These are phyloP conservation scores for Xenopus laevis DNA, from an alignment of 2,113 vertebrate genomes.

Conservation along the genomic window DNA sequence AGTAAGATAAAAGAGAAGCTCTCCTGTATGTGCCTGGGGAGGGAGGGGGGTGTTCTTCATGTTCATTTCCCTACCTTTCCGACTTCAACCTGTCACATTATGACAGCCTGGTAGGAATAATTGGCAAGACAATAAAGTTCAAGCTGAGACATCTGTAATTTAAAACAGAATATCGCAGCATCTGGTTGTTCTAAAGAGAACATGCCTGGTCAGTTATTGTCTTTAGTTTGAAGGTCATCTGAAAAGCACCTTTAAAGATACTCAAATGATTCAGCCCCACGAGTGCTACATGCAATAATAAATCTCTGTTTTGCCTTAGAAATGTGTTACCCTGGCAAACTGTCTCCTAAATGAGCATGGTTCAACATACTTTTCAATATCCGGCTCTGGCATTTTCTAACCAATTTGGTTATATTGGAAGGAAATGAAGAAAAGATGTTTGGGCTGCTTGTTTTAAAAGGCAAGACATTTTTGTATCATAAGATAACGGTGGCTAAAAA, in stretches of 20 bases:
- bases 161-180: background rate
- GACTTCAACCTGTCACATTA: slow-evolving; percentile 19
- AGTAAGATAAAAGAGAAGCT: slow-evolving; percentile 21
- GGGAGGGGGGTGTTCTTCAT: background rate
- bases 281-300: background rate
- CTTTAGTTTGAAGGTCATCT: slow-evolving; percentile 25
- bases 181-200: slow-evolving; percentile 11
- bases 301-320: background rate
- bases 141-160: slow-evolving; percentile 10
- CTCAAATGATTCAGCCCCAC: background rate
- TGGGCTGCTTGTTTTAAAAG: slow-evolving; percentile 18
- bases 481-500: too few relatives aligned
- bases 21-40: background rate
- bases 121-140: background rate
- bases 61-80: slow-evolving; percentile 3
- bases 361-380: background rate
- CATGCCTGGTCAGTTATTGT: slow-evolving; percentile 8
- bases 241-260: slow-evolving; percentile 28
- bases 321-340: too few relatives aligned
- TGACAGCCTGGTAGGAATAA: background rate
- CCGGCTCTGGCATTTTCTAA: slow-evolving; percentile 40
- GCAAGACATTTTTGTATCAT: slow-evolving; percentile 38
- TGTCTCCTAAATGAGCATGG: background rate
- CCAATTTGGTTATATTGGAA: slow-evolving; percentile 43
- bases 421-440: slow-evolving; percentile 50